Base-by-base conservation (phyloP, 2,797 vertebrate genomes). In the Ambastaia sidthimunki region DNA sequence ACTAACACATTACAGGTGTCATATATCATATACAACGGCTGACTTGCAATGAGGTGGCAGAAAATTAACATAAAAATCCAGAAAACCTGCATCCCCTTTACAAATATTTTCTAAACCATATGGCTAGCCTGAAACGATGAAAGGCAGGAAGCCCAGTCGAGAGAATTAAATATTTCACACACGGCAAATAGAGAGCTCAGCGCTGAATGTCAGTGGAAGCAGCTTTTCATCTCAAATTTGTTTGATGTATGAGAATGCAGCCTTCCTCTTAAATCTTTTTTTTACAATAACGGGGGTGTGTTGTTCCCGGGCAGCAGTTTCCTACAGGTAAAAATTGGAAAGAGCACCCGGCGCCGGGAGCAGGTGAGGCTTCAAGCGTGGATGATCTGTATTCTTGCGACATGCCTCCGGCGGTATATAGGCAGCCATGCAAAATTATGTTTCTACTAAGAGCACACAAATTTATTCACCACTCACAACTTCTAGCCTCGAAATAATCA, bases 101-200 rank as follows among this genome's bases (percentile, higher is more conserved):
- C 69, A 83, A 78, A 83, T 67, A 55, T 80, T 80, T 82, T 65
- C 77, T 80, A 74, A 84, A 78, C 84, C 86, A 87, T 85, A 84
- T 84, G 84, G 75, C 79, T 78, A 63, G 66, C 21, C 52, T 79
- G 73, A 41, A 81, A 80, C 68, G 78, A 85, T 84, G 82, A 83
- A 85, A 85, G 77, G 60, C 72, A 76, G 71, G 68, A 76, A 81
- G 68, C 69, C 80, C 76, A 80, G 70, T 71, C 74, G 78, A 80
- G 41, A 76, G 65, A 82, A 82, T 78, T 57, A 74, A 84, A 67
- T 74, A 82, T 81, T 73, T 78, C 76, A 67, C 74, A 76, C 71
- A 73, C 77, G 70, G 82, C 50, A 82, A 82, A 84, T 54, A 81
- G 54, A 76, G 57, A 81, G 71, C 73, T 79, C 72, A n/a, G 47